Percentiles rank a stretch among this genome's conserved stretches.
phyloP scores from a whole-genome alignment of 2,113 vertebrate species.

The Peucedramus taeniatus region DNA sequence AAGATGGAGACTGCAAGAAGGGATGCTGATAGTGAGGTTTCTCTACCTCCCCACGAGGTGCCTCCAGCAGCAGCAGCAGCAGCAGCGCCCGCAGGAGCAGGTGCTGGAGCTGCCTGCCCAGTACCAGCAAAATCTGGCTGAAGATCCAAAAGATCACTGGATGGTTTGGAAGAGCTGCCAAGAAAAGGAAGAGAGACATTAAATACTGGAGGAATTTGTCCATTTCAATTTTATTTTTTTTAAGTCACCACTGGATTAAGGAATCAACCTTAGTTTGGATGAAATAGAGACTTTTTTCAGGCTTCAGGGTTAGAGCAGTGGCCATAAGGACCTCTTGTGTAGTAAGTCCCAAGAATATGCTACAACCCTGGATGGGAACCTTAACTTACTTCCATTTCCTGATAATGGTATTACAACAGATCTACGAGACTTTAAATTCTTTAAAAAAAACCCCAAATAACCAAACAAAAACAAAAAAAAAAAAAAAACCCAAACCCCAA shows the following conservation, averaged over 20 bases:
- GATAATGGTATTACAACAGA: neutral
- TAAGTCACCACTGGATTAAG: neutral
- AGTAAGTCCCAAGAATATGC: neutral
- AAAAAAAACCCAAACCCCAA: accelerated
- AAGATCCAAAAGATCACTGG: slow-evolving; percentile 92
- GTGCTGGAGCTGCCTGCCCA: slow-evolving; percentile 73
- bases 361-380: neutral
- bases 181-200: neutral
- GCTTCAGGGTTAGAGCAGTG: neutral
- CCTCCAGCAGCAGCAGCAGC: slow-evolving; percentile 73
- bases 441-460: neutral
- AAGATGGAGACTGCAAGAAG: neutral
- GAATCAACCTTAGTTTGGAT: neutral
- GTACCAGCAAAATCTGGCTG: slow-evolving; percentile 83
- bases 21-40: neutral
- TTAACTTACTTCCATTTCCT: neutral
- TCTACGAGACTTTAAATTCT: neutral
- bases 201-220: neutral
- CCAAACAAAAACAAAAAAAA: neutral
- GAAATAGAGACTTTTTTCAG: neutral
- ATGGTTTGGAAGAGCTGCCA: slow-evolving; percentile 76
- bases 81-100: slow-evolving; percentile 21
- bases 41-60: slow-evolving; percentile 91
- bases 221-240: neutral
- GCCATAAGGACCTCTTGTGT: neutral